A percentile compares a stretch with the other conserved stretches of the same genome.
These are phyloP conservation scores for Piaya cayana DNA, from an alignment of 2,113 vertebrate genomes.

Conservation along the genomic window DNA sequence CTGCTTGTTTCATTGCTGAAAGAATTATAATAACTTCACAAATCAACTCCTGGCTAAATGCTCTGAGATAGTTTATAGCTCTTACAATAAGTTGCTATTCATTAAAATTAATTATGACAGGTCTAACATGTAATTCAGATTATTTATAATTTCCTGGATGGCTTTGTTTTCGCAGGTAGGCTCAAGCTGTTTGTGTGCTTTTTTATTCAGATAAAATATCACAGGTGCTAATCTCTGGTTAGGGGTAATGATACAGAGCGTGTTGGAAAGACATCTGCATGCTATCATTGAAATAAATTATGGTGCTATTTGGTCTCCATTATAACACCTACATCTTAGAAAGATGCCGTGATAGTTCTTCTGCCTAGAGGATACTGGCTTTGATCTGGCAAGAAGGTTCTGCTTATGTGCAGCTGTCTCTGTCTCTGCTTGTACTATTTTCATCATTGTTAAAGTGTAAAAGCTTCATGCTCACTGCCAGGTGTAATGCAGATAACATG, in stretches of 20 bases:
- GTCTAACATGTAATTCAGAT: not conserved
- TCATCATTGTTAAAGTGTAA: not conserved
- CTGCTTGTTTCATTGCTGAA: not conserved
- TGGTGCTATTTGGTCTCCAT: slow-evolving; percentile 52
- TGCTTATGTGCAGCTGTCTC: not conserved
- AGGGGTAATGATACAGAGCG: slow-evolving; percentile 69
- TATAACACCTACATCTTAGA: slow-evolving; percentile 66
- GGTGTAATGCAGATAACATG: not conserved
- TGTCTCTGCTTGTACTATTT: not conserved
- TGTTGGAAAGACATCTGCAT: slow-evolving; percentile 40
- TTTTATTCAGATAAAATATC: slow-evolving; percentile 60
- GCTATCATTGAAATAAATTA: slow-evolving; percentile 40
- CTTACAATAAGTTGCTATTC: not conserved
- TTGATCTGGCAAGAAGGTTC: not conserved
- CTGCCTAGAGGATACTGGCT: not conserved
- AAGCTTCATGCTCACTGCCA: not conserved
- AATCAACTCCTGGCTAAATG: not conserved
- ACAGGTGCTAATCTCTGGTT: slow-evolving; percentile 64
- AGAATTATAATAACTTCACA: slow-evolving; percentile 4
- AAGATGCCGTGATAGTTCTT: not conserved
- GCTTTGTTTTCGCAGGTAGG: slow-evolving; percentile 71
- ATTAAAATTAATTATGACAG: not conserved
- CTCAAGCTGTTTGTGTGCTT: slow-evolving; percentile 67
- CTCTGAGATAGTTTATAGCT: not conserved
- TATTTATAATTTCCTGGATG: not conserved